Base-by-base conservation (phyloP, 2,888 invertebrate genomes). In the Phlogophora meticulosa region DNA sequence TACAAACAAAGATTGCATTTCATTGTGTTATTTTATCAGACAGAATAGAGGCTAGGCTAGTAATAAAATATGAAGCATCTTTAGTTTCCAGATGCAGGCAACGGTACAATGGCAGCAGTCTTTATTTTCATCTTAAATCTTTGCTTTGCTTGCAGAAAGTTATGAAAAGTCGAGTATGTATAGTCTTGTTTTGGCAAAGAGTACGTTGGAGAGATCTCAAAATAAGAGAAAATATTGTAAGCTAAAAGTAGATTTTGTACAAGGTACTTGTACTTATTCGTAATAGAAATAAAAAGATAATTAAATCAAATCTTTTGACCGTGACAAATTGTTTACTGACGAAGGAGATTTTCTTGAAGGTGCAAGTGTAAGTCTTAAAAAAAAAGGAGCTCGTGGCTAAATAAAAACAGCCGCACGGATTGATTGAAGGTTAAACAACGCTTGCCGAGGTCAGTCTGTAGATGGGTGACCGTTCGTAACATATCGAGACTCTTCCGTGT, bases 11-110 rank as follows among this genome's bases (percentile, higher is more conserved):
- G 46, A 24, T n/a, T 13, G 11, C n/a, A 32, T 52, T 69, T 69
- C 52, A 72, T 76, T 69, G 36, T 45, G 11, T 74, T 58, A 53
- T 66, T 56, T 46, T n/a, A 52, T 57, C 51, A 34, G n/a, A 15
- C 36, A 45, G 38, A 13, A 59, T 42, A 32, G 15, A 36, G 38
- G 22, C 15, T 5, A 4, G 10, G 7, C 22, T 46, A 24, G 42
- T 58, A 70, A 57, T 73, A 69, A 76, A 73, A 73, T 62, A 71
- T 62, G 71, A 61, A 52, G 46, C 17, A 15, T 48, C 72, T 52
- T 52, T 9, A 48, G n/a, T 40, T n/a, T 32, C 22, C 17, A 55
- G 45, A 32, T 51, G 20, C 72, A 72, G 4, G 28, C 22, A 10
- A 13, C 42, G 28, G 4, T 36, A 53, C 52, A 58, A 58, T 71